A percentile compares a stretch with the other conserved stretches of the same genome.
Conservation (phyloP, 2,797 vertebrate species). For the Chaenodraco wilsoni region DNA sequence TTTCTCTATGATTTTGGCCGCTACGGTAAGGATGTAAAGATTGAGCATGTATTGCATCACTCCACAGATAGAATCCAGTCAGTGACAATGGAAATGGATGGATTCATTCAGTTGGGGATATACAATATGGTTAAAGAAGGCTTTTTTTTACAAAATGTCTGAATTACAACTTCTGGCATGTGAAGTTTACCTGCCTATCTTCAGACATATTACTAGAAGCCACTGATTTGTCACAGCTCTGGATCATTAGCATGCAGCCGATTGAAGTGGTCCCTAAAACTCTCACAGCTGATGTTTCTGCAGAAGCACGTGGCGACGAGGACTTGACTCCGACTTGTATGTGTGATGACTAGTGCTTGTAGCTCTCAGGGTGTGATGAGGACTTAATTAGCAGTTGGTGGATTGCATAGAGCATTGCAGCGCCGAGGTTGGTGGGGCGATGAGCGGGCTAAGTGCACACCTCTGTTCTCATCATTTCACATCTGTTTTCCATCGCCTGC, state of each 20-base stretch:
- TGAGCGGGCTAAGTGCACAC: conserved; percentile 75
- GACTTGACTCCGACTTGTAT: conserved; percentile 62
- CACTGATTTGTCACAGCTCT: background rate
- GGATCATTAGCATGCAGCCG: background rate
- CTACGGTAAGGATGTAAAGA: background rate
- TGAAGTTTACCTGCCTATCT: background rate
- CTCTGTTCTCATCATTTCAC: conserved; percentile 84
- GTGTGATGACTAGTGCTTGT: conserved; percentile 55
- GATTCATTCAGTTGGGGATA: background rate
- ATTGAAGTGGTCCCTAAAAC: conserved; percentile 25
- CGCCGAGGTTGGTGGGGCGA: conserved; percentile 59
- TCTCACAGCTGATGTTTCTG: conserved; percentile 48
- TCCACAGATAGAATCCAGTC: background rate
- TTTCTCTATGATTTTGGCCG: too few species aligned
- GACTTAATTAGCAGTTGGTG: conserved; percentile 77
- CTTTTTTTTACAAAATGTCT: background rate
- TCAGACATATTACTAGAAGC: background rate
- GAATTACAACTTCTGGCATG: background rate
- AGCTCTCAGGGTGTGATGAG: conserved; percentile 72
- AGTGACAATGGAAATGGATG: background rate
- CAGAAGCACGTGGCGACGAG: conserved; percentile 48
- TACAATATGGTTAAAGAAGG: background rate
- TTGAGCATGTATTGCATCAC: background rate
- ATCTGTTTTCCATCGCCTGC: conserved; percentile 77
- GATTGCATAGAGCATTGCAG: conserved; percentile 68